Base-by-base conservation (phyloP, 2,797 vertebrate species). In the Gephyroberyx darwinii region DNA sequence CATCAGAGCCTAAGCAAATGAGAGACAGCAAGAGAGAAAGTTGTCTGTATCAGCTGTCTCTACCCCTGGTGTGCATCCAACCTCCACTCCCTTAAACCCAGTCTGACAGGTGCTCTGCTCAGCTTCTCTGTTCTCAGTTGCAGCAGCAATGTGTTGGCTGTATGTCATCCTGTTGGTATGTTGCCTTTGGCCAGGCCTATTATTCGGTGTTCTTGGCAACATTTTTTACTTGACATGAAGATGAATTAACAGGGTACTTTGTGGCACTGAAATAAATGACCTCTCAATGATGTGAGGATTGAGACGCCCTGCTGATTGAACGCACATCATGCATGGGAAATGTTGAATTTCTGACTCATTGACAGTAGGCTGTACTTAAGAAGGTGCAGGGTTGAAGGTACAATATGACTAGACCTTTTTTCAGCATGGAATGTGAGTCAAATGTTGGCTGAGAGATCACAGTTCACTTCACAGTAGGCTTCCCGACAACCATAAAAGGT, bases 21-120 rank as follows among this genome's bases (percentile, higher is more conserved):
- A 88, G 59, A 33, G 13, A 83, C 48, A 83, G 30, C 60, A 59
- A 74, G 66, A 82, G 69, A 71, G 80, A 81, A 75, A 86, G 83
- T 80, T 74, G 79, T 86, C 71, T 78, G 65, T 78, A 80, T 89
- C 90, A 91, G 89, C 90, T 91, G 85, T 88, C 86, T 86, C 74
- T 77, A 69, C 17, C 60, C 52, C 74, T 89, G 83, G 80, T 91
- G 78, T 84, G 75, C 81, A 72, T 90, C 83, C 86, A 89, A 70
- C 79, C 69, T 91, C 80, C 83, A 82, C 86, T 84, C 88, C 88
- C 80, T 86, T 80, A 70, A 88, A 90, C 79, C 84, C 82, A 65
- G 85, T 75, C 77, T 78, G 88, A 88, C 91, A 91, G 89, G 86
- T 91, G 89, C 81, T 80, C 56, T 22, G 67, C 82, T 84, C 83